Base-by-base conservation (phyloP, 2,888 invertebrate genomes). In the Ochropleura plecta region DNA sequence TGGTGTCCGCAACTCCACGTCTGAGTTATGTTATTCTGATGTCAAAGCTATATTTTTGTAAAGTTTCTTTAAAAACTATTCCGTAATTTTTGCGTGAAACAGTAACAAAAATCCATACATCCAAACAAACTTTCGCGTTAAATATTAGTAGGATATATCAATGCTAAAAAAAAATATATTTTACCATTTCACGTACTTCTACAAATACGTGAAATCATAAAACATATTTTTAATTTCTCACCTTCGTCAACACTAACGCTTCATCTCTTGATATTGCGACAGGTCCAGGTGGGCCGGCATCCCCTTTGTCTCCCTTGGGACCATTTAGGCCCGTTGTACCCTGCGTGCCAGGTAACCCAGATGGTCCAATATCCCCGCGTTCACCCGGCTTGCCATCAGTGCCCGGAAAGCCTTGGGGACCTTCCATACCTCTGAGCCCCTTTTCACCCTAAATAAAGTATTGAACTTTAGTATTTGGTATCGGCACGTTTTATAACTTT, bases 221-320 rank as follows among this genome's bases (percentile, higher is more conserved):
- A 66, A 59, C 9, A 44, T 5, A n/a, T 44, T 18, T 59, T 42
- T n/a, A 5, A 30, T 48, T 57, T 69, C 70, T 79, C 89, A 95
- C 96, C 94, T 96, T 97, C 6, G 97, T 97, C 87, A 98, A 95
- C 59, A 97, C 93, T 81, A 97, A 94, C 70, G 97, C 97, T 88
- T 97, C 97, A 79, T 97, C 97, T 83, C 97, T 97, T 0, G 97
- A 97, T 87, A 97, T 95, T 51, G 97, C 97, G 3, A 96, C 93
- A 48, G 97, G 97, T 8, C 98, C 98, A 2, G 98, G 97, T 4
- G 98, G 97, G 14, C 98, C 98, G 14, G 97, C 96, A 30, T 98
- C 97, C 1, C 98, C 98, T 76, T 97, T 97, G 73, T 98, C 97
- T 14, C 98, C 98, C 88, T 97, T 97, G 53, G 97, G 95, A 0